phyloP scores from a whole-genome alignment of 1,140 invertebrate genomes.

The Pseudomyrmex gracilis region DNA sequence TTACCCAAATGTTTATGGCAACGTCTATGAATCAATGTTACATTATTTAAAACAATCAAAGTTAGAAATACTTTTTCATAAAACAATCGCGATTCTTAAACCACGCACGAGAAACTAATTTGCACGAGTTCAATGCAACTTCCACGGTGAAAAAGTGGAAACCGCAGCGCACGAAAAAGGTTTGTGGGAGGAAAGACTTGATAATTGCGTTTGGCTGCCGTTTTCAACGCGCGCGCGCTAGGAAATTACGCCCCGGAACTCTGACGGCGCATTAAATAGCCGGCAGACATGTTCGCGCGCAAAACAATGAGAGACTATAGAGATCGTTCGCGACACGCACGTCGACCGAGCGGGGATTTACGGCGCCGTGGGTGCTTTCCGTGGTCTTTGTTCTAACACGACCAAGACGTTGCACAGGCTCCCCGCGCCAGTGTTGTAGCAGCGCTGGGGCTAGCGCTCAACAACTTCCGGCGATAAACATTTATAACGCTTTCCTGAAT shows the following conservation, averaged over 20 bases:
- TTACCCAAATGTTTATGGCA: no score
- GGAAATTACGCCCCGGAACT: slow-evolving; percentile 56
- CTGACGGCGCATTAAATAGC: slow-evolving; percentile 59
- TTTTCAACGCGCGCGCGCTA: slow-evolving; percentile 35
- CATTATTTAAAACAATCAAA: no score
- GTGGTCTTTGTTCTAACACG: slow-evolving; percentile 58
- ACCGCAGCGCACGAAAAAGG: slow-evolving; percentile 18
- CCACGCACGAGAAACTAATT: slow-evolving; percentile 2
- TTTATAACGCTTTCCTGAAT: slow-evolving; percentile 39
- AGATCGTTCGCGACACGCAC: slow-evolving; percentile 59
- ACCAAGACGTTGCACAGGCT: slow-evolving; percentile 38
- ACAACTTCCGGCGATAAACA: slow-evolving; percentile 35
- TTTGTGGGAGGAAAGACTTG: slow-evolving; percentile 29
- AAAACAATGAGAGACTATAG: slow-evolving; percentile 66
- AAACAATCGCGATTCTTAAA: slow-evolving; percentile 11
- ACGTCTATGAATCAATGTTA: no score
- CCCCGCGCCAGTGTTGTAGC: slow-evolving; percentile 32
- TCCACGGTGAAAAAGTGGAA: background rate
- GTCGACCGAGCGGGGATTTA: slow-evolving; percentile 54
- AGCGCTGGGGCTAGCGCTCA: background rate
- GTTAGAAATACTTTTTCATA: background rate
- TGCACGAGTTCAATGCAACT: slow-evolving; percentile 15
- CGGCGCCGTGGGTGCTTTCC: slow-evolving; percentile 37
- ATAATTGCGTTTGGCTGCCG: slow-evolving; percentile 53
- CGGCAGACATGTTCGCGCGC: slow-evolving; percentile 58